phyloP scores from a whole-genome alignment of 2,113 vertebrate genomes.

The Corapipo altera region DNA sequence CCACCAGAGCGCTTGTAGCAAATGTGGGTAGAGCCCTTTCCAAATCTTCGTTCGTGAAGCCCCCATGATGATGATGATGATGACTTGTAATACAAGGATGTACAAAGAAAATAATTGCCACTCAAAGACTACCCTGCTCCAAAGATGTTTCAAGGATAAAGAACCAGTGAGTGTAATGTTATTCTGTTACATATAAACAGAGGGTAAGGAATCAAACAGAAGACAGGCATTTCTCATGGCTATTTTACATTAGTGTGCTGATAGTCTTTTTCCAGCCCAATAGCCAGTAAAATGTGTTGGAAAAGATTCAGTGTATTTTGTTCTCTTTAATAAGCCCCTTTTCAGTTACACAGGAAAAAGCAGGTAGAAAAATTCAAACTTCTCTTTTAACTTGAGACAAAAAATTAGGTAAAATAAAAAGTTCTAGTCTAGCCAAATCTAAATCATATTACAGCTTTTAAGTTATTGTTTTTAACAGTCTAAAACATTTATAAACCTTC shows the following conservation, averaged over 20 bases:
- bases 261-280: neutral
- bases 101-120: neutral
- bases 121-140: neutral
- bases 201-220: neutral
- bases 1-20: no score
- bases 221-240: rapidly evolving
- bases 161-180: neutral
- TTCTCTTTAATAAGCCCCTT: neutral
- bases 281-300: neutral
- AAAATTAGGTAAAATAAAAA: neutral
- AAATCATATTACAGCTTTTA: neutral
- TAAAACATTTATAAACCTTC: neutral
- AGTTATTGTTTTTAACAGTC: neutral
- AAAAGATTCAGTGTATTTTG: neutral
- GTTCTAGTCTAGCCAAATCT: neutral
- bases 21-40: no score
- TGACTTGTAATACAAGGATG: neutral
- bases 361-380: neutral
- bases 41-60: no score
- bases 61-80: no score
- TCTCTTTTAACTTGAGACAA: neutral
- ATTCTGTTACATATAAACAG: neutral
- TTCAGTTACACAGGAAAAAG: neutral
- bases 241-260: neutral
- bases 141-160: neutral